A percentile compares a stretch with the other conserved stretches of the same genome.
These are phyloP conservation scores for Cygnus olor DNA, from an alignment of 2,797 vertebrate species.

Conservation along the genomic window DNA sequence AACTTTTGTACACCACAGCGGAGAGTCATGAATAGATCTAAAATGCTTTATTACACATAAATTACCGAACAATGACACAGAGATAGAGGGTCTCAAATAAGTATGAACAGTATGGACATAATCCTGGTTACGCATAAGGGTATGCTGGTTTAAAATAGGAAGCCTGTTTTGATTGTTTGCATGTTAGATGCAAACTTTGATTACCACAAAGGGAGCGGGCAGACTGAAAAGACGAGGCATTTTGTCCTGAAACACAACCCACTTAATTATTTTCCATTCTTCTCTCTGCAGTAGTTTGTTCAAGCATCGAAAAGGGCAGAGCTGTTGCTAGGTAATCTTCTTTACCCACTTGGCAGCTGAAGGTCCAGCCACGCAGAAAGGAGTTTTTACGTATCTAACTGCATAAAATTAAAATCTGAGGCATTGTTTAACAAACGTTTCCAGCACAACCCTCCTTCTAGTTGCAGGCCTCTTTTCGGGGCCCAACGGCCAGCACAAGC, in stretches of 20 bases:
- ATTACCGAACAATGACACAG: not conserved
- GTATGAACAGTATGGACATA: not conserved
- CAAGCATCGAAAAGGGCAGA: not conserved
- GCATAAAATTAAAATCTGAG: not conserved
- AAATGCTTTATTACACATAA: not conserved
- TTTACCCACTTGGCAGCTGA: not conserved
- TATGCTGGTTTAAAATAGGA: not conserved
- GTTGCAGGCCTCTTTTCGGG: not conserved
- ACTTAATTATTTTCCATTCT: conserved; percentile 19
- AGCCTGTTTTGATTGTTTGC: not conserved
- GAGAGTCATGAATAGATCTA: not conserved
- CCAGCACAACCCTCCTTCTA: not conserved
- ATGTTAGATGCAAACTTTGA: not conserved
- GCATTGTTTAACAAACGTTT: not conserved
- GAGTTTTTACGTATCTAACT: not conserved
- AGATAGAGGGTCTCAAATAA: not conserved
- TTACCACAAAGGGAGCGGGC: not conserved
- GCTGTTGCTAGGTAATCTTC: conserved; percentile 40
- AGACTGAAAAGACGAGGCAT: not conserved
- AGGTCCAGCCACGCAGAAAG: not conserved
- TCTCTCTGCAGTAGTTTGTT: not conserved
- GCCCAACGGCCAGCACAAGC: not conserved
- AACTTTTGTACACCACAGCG: not conserved
- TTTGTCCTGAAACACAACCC: not conserved
- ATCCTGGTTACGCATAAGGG: not conserved